A percentile compares a stretch with the other conserved stretches of the same genome.
Conservation (phyloP, 2,888 invertebrate genomes). For the Chalcosyrphus nemorum region DNA sequence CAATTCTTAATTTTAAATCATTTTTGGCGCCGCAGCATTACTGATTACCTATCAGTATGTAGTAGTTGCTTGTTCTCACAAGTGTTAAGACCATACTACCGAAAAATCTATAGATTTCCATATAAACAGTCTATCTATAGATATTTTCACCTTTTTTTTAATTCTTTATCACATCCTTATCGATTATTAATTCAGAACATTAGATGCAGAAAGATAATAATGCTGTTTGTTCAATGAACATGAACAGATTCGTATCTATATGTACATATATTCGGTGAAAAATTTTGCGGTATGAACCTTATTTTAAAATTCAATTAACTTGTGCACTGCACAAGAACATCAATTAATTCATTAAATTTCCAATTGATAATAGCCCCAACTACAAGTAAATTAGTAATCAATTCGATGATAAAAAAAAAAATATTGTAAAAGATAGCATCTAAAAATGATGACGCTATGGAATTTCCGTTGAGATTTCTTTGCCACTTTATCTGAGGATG, state of each 20-base stretch:
- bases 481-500: background rate
- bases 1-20: background rate
- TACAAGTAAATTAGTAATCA: constrained; percentile 13
- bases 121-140: background rate
- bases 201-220: constrained; percentile 14
- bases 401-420: constrained; percentile 6
- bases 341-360: constrained; percentile 20
- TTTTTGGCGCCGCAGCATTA: constrained; percentile 18
- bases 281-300: constrained; percentile 20
- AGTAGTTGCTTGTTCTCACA: background rate
- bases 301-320: constrained; percentile 42
- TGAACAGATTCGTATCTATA: background rate
- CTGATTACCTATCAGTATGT: constrained; percentile 5
- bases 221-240: background rate
- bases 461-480: background rate
- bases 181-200: constrained; percentile 2
- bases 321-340: constrained; percentile 7
- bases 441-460: background rate
- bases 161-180: constrained; percentile 4
- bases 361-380: background rate
- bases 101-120: constrained; percentile 8
- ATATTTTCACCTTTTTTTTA: background rate
- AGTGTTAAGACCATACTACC: background rate
- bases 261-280: background rate
- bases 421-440: background rate